phyloP scores from a whole-genome alignment of 2,113 vertebrate genomes.

The Antigone vipio region DNA sequence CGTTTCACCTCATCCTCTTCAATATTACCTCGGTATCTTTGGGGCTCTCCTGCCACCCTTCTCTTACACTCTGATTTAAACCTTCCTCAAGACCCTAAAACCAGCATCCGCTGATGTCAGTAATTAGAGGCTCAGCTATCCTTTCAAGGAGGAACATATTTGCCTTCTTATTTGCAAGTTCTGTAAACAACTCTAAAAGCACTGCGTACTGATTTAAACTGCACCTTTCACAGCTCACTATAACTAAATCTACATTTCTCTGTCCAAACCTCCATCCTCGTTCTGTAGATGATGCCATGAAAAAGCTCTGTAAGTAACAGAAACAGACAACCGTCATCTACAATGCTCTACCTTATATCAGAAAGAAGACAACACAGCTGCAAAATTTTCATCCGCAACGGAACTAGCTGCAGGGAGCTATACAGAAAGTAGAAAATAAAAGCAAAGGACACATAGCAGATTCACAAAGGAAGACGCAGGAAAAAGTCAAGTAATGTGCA shows the following conservation, averaged over 20 bases:
- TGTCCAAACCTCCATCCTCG: neutral
- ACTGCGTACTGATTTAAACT: neutral
- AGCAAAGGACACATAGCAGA: neutral
- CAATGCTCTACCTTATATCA: fast-evolving
- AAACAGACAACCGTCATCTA: neutral
- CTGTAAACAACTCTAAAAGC: neutral
- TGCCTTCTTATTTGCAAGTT: neutral
- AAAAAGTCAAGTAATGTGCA: neutral
- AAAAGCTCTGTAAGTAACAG: neutral
- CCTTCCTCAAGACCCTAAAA: neutral
- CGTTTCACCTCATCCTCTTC: neutral
- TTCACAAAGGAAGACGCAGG: neutral
- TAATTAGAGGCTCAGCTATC: neutral
- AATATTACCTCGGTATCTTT: neutral
- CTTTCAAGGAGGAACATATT: neutral
- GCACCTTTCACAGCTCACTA: neutral
- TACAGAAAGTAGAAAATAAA: neutral
- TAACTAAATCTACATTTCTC: neutral
- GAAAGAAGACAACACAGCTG: neutral
- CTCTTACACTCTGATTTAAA: neutral
- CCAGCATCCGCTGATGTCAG: neutral
- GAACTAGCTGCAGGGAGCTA: neutral
- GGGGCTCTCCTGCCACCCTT: fast-evolving
- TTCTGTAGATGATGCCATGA: neutral
- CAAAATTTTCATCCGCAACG: neutral